Evolutionary conservation across 1,140 invertebrate genomes (phyloP).

Genomic region (Tyrophagus putrescentiae): DNA sequence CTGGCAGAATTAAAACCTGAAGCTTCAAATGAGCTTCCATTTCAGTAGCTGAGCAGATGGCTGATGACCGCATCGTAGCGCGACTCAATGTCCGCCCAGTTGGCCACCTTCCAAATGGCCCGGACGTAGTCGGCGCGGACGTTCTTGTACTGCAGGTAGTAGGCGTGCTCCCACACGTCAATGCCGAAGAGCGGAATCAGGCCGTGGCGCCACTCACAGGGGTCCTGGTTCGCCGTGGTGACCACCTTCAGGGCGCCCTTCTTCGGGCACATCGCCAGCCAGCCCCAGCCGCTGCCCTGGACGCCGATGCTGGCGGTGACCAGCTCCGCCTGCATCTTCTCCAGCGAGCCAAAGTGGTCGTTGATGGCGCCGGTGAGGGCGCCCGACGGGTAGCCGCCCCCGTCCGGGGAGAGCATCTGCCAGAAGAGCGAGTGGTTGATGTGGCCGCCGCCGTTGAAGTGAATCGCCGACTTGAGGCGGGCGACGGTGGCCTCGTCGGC

Average conservation of each 20-base stretch:
- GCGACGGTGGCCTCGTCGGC: constrained; percentile 71
- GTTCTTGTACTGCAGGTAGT: constrained; percentile 99
- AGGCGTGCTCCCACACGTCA: constrained; percentile 99
- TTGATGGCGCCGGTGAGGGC: constrained; percentile 49
- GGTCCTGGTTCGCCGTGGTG: constrained; percentile 93
- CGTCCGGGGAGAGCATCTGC: constrained; percentile 74
- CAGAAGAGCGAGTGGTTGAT: constrained; percentile 98
- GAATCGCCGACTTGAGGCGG: constrained; percentile 60
- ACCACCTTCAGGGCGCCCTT: constrained; percentile 61
- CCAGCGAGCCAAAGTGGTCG: constrained; percentile 67
- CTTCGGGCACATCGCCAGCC: constrained; percentile 78
- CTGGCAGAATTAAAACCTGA: too few species aligned
- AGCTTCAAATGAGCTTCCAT: too few species aligned
- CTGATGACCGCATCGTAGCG: constrained; percentile 40
- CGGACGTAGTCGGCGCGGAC: constrained; percentile 94
- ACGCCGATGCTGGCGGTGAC: constrained; percentile 62
- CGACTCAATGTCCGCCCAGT: constrained; percentile 81
- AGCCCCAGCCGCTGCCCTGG: constrained; percentile 99
- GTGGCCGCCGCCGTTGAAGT: constrained; percentile 98
- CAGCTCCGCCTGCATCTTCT: constrained; percentile 71
- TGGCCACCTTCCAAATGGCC: constrained; percentile 88
- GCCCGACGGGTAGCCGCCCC: constrained; percentile 58
- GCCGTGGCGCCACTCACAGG: constrained; percentile 76
- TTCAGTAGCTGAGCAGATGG: not conserved
- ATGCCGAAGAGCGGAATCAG: constrained; percentile 89